A percentile compares a stretch with the other conserved stretches of the same genome.
Evolutionary conservation across 2,888 invertebrate genomes (phyloP).

Genomic region (Pristionchus mayeri): DNA sequence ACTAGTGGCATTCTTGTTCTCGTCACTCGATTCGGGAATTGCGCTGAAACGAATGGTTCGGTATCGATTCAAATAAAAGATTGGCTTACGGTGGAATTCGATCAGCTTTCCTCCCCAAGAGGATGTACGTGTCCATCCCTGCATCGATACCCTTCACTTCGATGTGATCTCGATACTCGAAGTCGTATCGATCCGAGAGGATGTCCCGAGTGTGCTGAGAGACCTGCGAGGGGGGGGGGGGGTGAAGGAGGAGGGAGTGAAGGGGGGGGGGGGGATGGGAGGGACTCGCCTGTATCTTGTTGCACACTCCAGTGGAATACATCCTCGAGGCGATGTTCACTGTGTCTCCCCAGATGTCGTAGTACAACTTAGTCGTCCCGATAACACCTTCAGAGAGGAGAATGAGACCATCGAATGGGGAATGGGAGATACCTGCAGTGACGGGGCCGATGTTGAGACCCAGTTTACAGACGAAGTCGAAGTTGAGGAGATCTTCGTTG

Average conservation of each 20-base stretch:
- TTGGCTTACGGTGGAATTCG: slow-evolving; percentile 54
- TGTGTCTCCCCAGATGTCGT: slow-evolving; percentile 98
- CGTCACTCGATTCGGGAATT: slow-evolving; percentile 5
- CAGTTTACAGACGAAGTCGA: slow-evolving; percentile 85
- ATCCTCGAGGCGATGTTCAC: slow-evolving; percentile 97
- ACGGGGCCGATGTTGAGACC: slow-evolving; percentile 92
- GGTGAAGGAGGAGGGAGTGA: too few species aligned
- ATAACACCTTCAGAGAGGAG: slow-evolving; percentile 83
- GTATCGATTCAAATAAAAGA: not conserved
- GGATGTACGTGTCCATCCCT: slow-evolving; percentile 76
- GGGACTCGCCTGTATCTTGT: slow-evolving; percentile 82
- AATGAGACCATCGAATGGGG: not conserved
- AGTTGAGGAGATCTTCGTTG: slow-evolving; percentile 90
- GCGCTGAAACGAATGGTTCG: not conserved
- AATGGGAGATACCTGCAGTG: slow-evolving; percentile 82
- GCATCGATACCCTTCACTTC: slow-evolving; percentile 87
- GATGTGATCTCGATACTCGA: slow-evolving; percentile 92
- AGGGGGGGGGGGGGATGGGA: too few species aligned
- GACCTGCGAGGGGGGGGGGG: too few species aligned
- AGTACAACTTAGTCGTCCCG: slow-evolving; percentile 94
- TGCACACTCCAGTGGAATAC: slow-evolving; percentile 94
- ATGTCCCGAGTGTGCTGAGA: slow-evolving; percentile 72
- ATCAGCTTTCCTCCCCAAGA: slow-evolving; percentile 70
- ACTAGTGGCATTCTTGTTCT: slow-evolving; percentile 24
- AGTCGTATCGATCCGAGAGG: slow-evolving; percentile 85